Percentiles rank a stretch among this genome's conserved stretches.
Conservation (phyloP, 1,140 invertebrate genomes). For the Anagrus nilaparvatae region DNA sequence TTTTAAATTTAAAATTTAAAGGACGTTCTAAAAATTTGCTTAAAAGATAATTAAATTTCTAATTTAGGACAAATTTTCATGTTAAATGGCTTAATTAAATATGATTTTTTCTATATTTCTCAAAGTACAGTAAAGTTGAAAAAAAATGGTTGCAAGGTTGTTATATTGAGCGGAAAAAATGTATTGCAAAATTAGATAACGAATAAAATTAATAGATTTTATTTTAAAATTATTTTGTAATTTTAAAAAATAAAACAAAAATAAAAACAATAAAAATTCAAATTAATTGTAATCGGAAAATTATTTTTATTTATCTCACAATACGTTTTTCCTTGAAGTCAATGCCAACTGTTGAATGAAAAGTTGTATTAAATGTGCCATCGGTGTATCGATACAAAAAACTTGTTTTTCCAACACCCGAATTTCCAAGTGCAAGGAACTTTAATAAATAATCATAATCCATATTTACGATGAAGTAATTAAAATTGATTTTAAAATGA, state of each 20-base stretch:
- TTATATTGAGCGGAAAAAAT: too few relatives aligned
- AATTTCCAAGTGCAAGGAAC: conserved; percentile 88
- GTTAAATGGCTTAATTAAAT: not conserved
- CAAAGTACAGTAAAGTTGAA: not conserved
- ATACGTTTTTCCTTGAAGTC: conserved; percentile 94
- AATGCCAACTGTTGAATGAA: conserved; percentile 95
- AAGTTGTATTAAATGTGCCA: conserved; percentile 80
- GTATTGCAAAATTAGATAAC: too few relatives aligned
- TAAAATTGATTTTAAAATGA: too few relatives aligned
- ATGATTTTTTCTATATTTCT: not conserved
- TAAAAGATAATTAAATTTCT: conserved; percentile 1
- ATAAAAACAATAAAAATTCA: conserved; percentile 7
- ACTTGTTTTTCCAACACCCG: conserved; percentile 87
- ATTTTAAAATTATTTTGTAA: too few relatives aligned
- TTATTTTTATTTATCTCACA: conserved; percentile 48
- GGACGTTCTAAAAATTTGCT: too few relatives aligned
- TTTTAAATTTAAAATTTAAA: too few relatives aligned
- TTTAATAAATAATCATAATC: conserved; percentile 97
- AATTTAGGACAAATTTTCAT: conserved; percentile 13
- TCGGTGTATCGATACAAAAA: conserved; percentile 94
- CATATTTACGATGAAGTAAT: conserved; percentile 39
- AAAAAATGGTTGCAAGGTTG: conserved; percentile 1
- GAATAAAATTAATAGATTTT: too few relatives aligned
- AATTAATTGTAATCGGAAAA: too few relatives aligned
- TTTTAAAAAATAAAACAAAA: conserved; percentile 7